Evolutionary conservation across 1,140 invertebrate genomes (phyloP).

Genomic region (Orchestia grillus): DNA sequence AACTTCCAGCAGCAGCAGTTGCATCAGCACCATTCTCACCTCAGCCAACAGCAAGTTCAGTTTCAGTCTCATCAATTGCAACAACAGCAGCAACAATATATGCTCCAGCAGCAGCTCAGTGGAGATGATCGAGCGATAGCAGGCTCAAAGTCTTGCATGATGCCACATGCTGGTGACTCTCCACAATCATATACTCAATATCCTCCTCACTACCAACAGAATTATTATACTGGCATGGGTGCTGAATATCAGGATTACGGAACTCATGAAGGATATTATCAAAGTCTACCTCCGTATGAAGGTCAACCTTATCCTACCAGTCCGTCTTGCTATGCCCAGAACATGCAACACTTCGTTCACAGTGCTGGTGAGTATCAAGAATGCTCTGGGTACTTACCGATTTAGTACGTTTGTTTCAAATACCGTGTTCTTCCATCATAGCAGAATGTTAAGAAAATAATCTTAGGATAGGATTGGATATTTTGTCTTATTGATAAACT

Average conservation of each 20-base stretch:
- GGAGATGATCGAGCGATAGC: constrained; percentile 56
- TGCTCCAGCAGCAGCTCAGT: constrained; percentile 57
- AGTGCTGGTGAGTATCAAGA: constrained; percentile 59
- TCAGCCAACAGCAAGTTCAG: constrained; percentile 57
- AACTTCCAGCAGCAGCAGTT: constrained; percentile 52
- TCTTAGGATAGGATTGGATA: too few species aligned
- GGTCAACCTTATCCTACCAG: constrained; percentile 31
- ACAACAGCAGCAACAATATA: constrained; percentile 50
- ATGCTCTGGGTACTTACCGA: background rate
- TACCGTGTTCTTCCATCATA: background rate
- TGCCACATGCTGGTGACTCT: constrained; percentile 58
- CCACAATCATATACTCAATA: constrained; percentile 59
- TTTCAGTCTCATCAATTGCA: constrained; percentile 54
- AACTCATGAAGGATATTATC: constrained; percentile 51
- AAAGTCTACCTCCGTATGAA: constrained; percentile 46
- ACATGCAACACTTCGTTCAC: constrained; percentile 49
- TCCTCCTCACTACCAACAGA: constrained; percentile 57
- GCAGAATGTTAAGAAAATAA: background rate
- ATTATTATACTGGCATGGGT: constrained; percentile 31
- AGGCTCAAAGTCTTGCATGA: constrained; percentile 53
- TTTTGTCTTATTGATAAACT: too few species aligned
- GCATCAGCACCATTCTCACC: constrained; percentile 53
- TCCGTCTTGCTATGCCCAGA: constrained; percentile 28
- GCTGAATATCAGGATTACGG: constrained; percentile 54
- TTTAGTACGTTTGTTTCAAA: background rate